Conservation (phyloP, 2,888 invertebrate species). For the Vanessa cardui region DNA sequence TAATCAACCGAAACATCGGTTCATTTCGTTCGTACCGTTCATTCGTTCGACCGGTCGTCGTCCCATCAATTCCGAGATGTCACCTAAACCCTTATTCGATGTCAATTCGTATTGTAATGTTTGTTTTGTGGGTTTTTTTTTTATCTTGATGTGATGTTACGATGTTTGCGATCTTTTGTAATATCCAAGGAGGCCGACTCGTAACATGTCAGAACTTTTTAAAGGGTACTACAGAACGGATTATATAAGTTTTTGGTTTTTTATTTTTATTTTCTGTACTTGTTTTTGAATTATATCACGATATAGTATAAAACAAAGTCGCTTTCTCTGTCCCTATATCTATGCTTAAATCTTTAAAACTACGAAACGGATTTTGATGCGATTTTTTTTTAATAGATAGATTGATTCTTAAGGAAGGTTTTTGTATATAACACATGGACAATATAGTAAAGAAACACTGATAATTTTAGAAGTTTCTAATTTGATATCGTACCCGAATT, state of each 20-base stretch:
- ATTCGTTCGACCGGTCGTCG: constrained; percentile 6
- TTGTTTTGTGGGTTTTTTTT: constrained; percentile 27
- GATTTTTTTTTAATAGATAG: too few relatives aligned
- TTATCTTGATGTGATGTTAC: background rate
- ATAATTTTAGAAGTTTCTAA: too few relatives aligned
- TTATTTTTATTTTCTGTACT: background rate
- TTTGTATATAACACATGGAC: too few relatives aligned
- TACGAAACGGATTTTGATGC: too few relatives aligned
- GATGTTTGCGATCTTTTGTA: constrained; percentile 2
- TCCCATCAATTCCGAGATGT: constrained; percentile 25
- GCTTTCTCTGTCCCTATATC: too few relatives aligned
- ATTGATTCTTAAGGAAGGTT: too few relatives aligned
- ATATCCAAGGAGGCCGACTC: constrained; percentile 5
- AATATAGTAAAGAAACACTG: too few relatives aligned
- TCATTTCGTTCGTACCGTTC: background rate
- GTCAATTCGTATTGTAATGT: constrained; percentile 34
- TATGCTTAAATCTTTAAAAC: too few relatives aligned
- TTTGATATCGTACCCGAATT: too few relatives aligned
- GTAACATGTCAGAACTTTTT: constrained; percentile 1
- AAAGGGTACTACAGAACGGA: background rate
- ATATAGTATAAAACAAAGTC: too few relatives aligned
- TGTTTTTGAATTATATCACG: too few relatives aligned
- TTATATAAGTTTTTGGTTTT: background rate
- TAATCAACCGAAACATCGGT: background rate
- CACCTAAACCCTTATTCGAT: constrained; percentile 25